Conservation (phyloP, 2,113 vertebrate species). For the Tupaia chinensis region DNA sequence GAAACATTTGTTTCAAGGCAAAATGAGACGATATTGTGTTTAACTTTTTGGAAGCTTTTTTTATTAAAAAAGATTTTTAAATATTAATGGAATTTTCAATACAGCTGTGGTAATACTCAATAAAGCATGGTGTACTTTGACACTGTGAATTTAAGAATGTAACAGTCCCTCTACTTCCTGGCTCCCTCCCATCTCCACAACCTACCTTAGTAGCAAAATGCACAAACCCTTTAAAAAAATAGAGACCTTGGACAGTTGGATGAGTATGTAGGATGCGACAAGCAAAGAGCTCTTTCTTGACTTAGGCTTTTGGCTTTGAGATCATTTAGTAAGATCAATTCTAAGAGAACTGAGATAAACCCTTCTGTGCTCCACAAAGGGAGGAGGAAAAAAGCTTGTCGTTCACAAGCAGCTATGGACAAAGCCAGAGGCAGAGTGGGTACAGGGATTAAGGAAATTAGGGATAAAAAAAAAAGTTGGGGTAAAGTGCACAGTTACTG, state of each 20-base stretch:
- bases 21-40: conserved; percentile 69
- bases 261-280: neutral
- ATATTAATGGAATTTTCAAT: conserved; percentile 85
- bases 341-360: conserved; percentile 79
- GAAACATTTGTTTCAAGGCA: conserved; percentile 59
- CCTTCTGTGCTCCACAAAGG: conserved; percentile 47
- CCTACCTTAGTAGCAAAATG: conserved; percentile 78
- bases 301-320: conserved; percentile 84
- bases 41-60: conserved; percentile 84
- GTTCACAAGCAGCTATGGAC: conserved; percentile 81
- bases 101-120: conserved; percentile 88
- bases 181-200: conserved; percentile 70
- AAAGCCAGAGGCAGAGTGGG: conserved; percentile 81
- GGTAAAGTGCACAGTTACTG: conserved; percentile 88
- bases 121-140: conserved; percentile 77
- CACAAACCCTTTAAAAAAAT: conserved; percentile 78
- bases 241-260: conserved; percentile 41
- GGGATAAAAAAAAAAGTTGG: conserved; percentile 76
- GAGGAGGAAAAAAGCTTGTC: conserved; percentile 67
- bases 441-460: conserved; percentile 60
- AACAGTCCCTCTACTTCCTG: conserved; percentile 79
- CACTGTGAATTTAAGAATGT: conserved; percentile 79
- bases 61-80: conserved; percentile 85
- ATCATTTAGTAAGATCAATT: conserved; percentile 76
- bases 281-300: conserved; percentile 73